These are phyloP conservation scores for Liparis tanakae DNA, from an alignment of 2,797 vertebrate genomes.

Conservation along the genomic window DNA sequence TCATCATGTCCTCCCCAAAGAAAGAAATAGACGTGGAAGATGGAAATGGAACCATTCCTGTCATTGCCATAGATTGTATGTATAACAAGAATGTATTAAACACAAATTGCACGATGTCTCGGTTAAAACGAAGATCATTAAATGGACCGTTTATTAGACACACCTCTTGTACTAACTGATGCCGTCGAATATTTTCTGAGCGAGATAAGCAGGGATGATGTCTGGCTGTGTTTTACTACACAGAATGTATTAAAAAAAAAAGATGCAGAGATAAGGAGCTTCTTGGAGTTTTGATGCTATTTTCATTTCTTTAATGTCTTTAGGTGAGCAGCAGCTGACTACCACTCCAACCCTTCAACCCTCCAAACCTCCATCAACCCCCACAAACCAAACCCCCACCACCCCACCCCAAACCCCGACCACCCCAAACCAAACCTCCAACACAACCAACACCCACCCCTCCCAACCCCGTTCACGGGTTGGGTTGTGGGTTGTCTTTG, in stretches of 20 bases:
- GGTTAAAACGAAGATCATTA: no score
- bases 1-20: constrained; percentile 18
- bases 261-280: not conserved
- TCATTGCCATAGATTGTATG: constrained; percentile 23
- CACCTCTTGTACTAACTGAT: no score
- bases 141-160: no score
- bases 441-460: no score
- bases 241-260: not conserved
- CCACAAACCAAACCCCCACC: no score
- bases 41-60: accelerated
- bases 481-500: accelerated
- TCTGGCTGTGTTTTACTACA: not conserved
- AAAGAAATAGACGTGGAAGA: not conserved
- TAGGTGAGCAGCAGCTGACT: no score
- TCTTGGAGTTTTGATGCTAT: not conserved
- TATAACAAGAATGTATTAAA: not conserved
- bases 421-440: no score
- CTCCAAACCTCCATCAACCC: no score
- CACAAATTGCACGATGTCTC: not conserved
- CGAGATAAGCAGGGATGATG: not conserved
- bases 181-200: not conserved
- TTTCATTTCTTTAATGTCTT: not conserved
- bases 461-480: accelerated
- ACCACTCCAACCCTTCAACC: no score
- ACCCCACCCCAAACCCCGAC: no score